Evolutionary conservation across 2,113 vertebrate species (phyloP).

Genomic region (Amphiprion ocellaris): DNA sequence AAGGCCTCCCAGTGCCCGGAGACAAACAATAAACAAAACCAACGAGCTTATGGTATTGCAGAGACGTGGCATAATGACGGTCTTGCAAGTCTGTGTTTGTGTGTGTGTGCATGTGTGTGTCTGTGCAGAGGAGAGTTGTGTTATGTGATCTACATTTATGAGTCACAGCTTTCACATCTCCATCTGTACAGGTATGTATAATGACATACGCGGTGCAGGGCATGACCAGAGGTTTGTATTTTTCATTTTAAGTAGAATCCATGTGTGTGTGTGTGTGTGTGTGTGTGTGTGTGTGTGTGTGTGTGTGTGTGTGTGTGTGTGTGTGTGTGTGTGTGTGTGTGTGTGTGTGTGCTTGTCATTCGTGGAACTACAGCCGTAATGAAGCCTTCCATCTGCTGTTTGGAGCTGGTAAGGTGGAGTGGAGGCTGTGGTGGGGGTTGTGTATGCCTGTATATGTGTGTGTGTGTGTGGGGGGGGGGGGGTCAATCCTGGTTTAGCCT

Average conservation of each 20-base stretch:
- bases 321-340: slow-evolving; percentile 34
- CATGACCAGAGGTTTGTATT: slow-evolving; percentile 6
- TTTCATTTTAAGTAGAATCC: slow-evolving; percentile 16
- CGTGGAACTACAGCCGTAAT: slow-evolving; percentile 63
- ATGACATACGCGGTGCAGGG: background rate
- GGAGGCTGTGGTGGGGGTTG: slow-evolving; percentile 2
- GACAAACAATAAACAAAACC: slow-evolving; percentile 84
- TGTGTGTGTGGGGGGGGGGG: background rate
- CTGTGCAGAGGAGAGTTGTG: slow-evolving; percentile 18
- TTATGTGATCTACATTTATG: slow-evolving; percentile 19
- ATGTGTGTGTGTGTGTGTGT: slow-evolving; percentile 20
- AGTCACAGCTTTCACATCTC: slow-evolving; percentile 35
- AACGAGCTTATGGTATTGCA: slow-evolving; percentile 73
- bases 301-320: slow-evolving; percentile 30
- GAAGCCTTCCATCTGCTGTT: slow-evolving; percentile 74
- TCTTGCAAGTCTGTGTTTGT: slow-evolving; percentile 29
- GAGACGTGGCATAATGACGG: slow-evolving; percentile 62
- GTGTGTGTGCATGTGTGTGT: slow-evolving; percentile 22
- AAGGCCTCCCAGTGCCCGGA: slow-evolving; percentile 74
- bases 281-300: slow-evolving; percentile 34
- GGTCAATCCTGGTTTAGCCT: slow-evolving; percentile 66
- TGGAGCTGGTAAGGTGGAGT: slow-evolving; percentile 30
- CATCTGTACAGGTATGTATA: slow-evolving; percentile 32
- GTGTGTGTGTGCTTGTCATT: slow-evolving; percentile 20
- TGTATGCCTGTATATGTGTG: background rate